phyloP scores from a whole-genome alignment of 2,113 vertebrate species.

The Aythya baeri region DNA sequence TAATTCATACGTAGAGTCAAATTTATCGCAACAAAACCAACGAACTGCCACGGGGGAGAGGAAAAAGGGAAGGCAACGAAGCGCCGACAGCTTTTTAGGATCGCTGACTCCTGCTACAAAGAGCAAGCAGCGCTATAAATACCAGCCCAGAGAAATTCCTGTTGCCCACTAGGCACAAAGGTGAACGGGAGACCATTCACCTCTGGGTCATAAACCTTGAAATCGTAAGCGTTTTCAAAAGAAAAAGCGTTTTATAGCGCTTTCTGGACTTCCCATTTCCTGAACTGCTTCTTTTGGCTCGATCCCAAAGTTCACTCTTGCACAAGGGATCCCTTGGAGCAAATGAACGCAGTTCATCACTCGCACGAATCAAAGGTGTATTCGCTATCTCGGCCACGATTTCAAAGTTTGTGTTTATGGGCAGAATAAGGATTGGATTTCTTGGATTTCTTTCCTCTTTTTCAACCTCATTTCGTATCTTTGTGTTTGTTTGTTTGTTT shows the following conservation, averaged over 20 bases:
- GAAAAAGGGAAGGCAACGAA: fast-evolving
- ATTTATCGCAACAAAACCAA: background rate
- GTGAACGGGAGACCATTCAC: background rate
- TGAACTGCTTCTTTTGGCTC: background rate
- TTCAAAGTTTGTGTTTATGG: background rate
- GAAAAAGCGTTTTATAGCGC: background rate
- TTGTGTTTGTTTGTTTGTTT: too few relatives aligned
- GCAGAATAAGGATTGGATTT: background rate
- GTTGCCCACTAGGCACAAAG: background rate
- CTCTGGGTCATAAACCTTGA: fast-evolving
- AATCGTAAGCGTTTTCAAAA: background rate
- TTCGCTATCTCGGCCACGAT: background rate
- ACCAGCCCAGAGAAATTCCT: background rate
- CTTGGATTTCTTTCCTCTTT: background rate
- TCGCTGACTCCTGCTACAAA: background rate
- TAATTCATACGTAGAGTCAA: fast-evolving
- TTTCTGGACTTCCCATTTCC: background rate
- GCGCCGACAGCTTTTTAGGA: fast-evolving
- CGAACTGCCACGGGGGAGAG: fast-evolving
- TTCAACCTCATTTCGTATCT: fast-evolving
- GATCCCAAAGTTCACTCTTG: background rate
- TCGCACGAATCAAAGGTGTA: background rate
- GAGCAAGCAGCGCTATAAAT: background rate
- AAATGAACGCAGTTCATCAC: background rate
- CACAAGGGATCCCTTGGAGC: background rate